phyloP scores from a whole-genome alignment of 1,140 invertebrate genomes.

The Papilio helenus region DNA sequence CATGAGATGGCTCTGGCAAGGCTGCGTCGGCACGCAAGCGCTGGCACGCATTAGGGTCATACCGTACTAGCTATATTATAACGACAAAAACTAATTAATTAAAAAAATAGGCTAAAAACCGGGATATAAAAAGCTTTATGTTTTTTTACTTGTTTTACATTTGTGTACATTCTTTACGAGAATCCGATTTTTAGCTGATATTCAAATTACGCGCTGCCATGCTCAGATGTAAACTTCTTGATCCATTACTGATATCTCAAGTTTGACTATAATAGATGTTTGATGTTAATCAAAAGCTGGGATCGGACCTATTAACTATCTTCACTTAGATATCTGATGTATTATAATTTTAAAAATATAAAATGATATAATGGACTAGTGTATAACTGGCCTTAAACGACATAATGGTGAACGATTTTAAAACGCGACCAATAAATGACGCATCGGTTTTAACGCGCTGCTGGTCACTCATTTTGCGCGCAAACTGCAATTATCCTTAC shows the following conservation, averaged over 20 bases:
- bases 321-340: neutral
- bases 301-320: neutral
- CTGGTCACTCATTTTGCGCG: slow-evolving; percentile 63
- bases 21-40: slow-evolving; percentile 75
- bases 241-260: neutral
- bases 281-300: neutral
- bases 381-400: slow-evolving; percentile 45
- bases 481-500: slow-evolving; percentile 61
- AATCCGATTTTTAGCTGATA: too few relatives aligned
- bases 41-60: slow-evolving; percentile 68
- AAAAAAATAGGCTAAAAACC: too few relatives aligned
- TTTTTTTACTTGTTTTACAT: neutral
- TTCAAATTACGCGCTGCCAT: too few relatives aligned
- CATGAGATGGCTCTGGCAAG: slow-evolving; percentile 80
- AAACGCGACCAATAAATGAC: slow-evolving; percentile 81
- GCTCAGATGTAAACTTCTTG: too few relatives aligned
- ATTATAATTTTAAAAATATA: neutral
- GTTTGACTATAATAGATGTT: neutral
- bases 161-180: too few relatives aligned
- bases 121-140: neutral
- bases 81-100: neutral
- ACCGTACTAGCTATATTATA: neutral
- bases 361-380: neutral
- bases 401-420: slow-evolving; percentile 70
- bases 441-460: slow-evolving; percentile 78